Percentiles rank a stretch among this genome's conserved stretches.
Evolutionary conservation across 2,113 vertebrate species (phyloP).

Genomic region (Rallus limicola): DNA sequence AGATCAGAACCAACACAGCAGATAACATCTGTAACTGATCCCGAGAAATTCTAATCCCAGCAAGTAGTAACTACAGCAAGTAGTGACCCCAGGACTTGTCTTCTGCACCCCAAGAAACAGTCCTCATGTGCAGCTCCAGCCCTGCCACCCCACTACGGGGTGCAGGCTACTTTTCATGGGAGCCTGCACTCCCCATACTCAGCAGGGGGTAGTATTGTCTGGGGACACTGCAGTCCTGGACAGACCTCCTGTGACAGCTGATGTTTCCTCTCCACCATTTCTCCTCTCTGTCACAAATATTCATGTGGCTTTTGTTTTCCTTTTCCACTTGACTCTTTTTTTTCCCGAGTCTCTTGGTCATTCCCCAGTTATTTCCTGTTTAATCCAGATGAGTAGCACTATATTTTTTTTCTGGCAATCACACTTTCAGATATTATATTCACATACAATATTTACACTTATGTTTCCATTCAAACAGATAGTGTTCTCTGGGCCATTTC

Average conservation of each 20-base stretch:
- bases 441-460: background rate
- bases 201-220: fast-evolving
- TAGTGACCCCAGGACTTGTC: background rate
- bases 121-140: background rate
- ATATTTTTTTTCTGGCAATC: background rate
- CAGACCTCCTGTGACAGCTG: background rate
- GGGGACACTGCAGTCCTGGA: too few species aligned
- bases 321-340: background rate
- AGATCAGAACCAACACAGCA: background rate
- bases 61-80: background rate
- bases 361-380: background rate
- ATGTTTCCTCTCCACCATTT: background rate
- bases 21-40: background rate
- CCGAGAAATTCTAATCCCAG: background rate
- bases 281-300: fast-evolving
- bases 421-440: background rate
- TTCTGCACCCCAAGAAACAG: background rate
- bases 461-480: background rate
- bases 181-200: fast-evolving
- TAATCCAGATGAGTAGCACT: background rate
- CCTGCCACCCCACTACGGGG: background rate
- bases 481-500: background rate
- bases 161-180: background rate
- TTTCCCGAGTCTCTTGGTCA: background rate
- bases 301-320: background rate